Evolutionary conservation across 30 jellyfish, hydroid and myxozoan genomes (phyloP), one percentile per base, ranked within the genome.

Genomic region (Turritopsis rubra): DNA sequence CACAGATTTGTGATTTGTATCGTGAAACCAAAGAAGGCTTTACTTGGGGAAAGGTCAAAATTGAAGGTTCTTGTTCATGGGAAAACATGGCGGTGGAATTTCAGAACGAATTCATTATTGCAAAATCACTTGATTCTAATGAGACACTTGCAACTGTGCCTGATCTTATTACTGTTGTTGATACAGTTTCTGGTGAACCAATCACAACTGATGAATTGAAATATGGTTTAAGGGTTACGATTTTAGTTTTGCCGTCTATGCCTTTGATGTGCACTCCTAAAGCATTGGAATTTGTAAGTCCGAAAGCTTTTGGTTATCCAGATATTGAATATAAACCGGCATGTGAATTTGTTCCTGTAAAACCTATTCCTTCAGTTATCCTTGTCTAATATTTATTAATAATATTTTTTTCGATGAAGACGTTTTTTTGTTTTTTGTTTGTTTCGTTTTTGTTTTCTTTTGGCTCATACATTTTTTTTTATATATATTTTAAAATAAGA

Each of bases 101-200:
- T 72, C 96, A 88, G 79, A 88, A 88, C 66, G 96, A 88, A 73
- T 70, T 60, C 79, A 66, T 88, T 17, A 65, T 88, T 13, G 96
- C 96, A 16, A 28, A 52, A 7, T 65, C 71, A 29, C 18, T 87
- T n/a, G 76, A 52, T 24, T 41, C 13, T 13, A 13, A 3, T 41
- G 79, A 31, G 28, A 52, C 29, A 17, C 68, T 87, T 26, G 95
- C 89, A 18, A 41, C 95, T 8, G 66, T 30, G 0, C 95, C 95
- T n/a, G 95, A 87, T 70, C 75, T 87, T 72, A 87, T 87, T 5
- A 60, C 95, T 19, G 18, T 87, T 18, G 95, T 87, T 81, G 95
- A 87, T 29, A 87, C 83, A 1, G 95, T 81, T 26, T 68, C 81
- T n/a, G 95, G 95, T 8, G 78, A 80, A 28, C 88, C 88, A 52